phyloP scores from a whole-genome alignment of 2,113 vertebrate genomes.

The Boulengerochromis microlepis region DNA sequence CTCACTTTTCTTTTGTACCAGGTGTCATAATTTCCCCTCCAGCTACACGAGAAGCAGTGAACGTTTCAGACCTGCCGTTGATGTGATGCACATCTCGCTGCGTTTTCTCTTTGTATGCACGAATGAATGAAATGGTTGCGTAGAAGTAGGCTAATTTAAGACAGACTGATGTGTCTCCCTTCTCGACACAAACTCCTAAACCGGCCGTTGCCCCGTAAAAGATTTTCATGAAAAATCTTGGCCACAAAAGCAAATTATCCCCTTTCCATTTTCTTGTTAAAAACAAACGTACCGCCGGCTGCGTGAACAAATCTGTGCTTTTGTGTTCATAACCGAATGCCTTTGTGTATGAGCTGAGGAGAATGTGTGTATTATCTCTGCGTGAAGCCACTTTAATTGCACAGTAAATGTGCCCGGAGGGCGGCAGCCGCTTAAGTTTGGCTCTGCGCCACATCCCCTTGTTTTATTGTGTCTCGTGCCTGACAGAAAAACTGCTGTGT shows the following conservation, averaged over 20 bases:
- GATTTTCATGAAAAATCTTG: background rate
- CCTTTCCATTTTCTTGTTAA: slow-evolving; percentile 36
- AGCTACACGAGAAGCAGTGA: background rate
- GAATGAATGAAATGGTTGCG: background rate
- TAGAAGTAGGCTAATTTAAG: background rate
- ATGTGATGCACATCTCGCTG: background rate
- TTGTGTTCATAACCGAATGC: slow-evolving; percentile 19
- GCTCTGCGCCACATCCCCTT: slow-evolving; percentile 29
- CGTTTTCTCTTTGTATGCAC: background rate
- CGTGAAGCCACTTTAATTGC: slow-evolving; percentile 52
- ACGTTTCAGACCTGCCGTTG: slow-evolving; percentile 8
- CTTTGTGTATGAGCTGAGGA: slow-evolving; percentile 26
- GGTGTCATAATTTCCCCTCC: background rate
- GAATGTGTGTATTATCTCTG: slow-evolving; percentile 42
- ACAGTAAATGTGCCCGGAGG: slow-evolving; percentile 19
- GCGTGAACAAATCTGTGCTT: slow-evolving; percentile 10
- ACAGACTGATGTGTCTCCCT: background rate
- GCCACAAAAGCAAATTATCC: slow-evolving; percentile 17
- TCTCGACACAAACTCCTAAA: background rate
- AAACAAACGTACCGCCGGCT: background rate
- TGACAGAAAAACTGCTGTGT: slow-evolving; percentile 13
- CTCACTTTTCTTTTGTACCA: background rate
- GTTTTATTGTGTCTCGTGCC: slow-evolving; percentile 58
- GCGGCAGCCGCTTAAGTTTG: slow-evolving; percentile 21
- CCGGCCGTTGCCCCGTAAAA: background rate